Base-by-base conservation (phyloP, 2,797 vertebrate genomes). In the Schizopygopsis malacanthus region DNA sequence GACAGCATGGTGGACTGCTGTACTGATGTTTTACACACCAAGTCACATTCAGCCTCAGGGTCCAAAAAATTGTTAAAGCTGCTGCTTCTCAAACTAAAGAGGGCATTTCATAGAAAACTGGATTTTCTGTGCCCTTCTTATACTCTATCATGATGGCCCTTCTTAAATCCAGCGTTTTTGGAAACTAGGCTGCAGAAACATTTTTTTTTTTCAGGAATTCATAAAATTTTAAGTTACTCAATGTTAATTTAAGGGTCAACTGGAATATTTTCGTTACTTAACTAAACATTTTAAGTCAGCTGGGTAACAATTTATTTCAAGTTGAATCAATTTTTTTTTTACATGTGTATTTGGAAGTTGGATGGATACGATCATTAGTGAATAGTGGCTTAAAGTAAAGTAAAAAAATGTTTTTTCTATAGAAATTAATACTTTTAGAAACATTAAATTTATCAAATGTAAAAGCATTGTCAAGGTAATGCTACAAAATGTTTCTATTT, bases 1-100 rank as follows among this genome's bases (percentile, higher is more conserved):
- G 78, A 69, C 52, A 59, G 61, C 75, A 67, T 67, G 63, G 65
- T 76, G 22, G 61, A 80, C 73, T 54, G 43, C 16, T 86, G 79
- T n/a, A 81, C 56, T 20, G 6, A 80, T 69, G 81, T 65, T 52
- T 83, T 28, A 81, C 45, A 86, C 69, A 43, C 25, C 16, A 11
- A 82, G 79, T 11, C 41, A 25, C 13, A 10, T 75, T 69, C 59
- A 56, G 75, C 52, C 83, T 45, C 10, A 13, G 47, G 50, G 47
- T 71, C 22, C 50, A 52, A 71, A 71, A 65, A 73, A 37, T 37
- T 54, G 39, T 63, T 63, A 28, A 54, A 41, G 28, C 52, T 41
- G 2, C 12, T 61, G 50, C 43, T 73, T n/a, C 37, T 79, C 22
- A 79, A 79, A 43, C 13, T 79, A 25, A 43, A 43, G 4, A 41